phyloP scores from a whole-genome alignment of 2,797 vertebrate species.

The Poeciliopsis paucimaculata region DNA sequence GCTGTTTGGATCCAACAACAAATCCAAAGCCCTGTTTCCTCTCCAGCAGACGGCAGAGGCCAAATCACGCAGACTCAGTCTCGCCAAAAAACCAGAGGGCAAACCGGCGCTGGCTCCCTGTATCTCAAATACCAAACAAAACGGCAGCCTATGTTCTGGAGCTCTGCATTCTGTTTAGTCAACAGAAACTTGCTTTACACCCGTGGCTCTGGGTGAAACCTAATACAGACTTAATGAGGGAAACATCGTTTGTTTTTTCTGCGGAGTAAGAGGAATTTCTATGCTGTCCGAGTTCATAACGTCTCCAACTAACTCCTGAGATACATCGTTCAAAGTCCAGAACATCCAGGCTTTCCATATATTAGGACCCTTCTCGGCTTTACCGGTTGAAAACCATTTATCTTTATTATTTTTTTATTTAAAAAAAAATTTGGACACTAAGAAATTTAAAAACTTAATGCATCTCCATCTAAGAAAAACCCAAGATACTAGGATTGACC shows the following conservation, averaged over 20 bases:
- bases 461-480: background rate
- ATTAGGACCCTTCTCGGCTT: background rate
- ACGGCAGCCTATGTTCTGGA: background rate
- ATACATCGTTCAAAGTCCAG: background rate
- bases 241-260: background rate
- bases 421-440: background rate
- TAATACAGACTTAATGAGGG: background rate
- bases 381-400: background rate
- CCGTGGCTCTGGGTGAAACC: background rate
- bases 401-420: background rate
- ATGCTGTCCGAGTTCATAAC: background rate
- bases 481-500: background rate
- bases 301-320: background rate
- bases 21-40: conserved; percentile 37
- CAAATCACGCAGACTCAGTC: conserved; percentile 44
- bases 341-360: background rate
- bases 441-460: too few relatives aligned
- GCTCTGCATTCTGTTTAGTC: background rate
- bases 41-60: conserved; percentile 37
- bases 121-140: background rate
- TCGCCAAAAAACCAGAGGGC: conserved; percentile 30
- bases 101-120: conserved; percentile 11
- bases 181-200: background rate
- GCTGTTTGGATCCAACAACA: conserved; percentile 47
- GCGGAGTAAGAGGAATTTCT: background rate